These are phyloP conservation scores for Cordylochernes scorpioides DNA, from an alignment of 2,888 invertebrate species.

Conservation along the genomic window DNA sequence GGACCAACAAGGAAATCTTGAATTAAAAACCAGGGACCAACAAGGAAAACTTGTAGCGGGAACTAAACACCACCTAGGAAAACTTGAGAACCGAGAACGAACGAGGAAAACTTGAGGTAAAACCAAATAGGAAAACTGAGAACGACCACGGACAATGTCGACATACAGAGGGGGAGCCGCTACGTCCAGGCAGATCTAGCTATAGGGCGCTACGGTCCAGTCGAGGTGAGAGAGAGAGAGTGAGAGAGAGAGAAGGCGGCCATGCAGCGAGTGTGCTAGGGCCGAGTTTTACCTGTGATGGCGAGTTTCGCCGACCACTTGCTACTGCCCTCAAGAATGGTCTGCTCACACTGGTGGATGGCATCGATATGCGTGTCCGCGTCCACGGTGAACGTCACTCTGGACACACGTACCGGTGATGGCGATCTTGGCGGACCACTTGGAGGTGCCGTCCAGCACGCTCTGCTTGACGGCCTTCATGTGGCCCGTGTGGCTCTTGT, in stretches of 20 bases:
- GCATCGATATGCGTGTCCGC: constrained; percentile 92
- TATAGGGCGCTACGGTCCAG: neutral
- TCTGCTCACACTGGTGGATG: constrained; percentile 86
- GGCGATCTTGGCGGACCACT: constrained; percentile 99
- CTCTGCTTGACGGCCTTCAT: constrained; percentile 96
- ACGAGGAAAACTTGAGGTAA: too few species aligned
- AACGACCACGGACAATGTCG: too few species aligned
- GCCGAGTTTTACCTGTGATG: constrained; percentile 76
- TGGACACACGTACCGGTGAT: constrained; percentile 84
- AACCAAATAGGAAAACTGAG: too few species aligned
- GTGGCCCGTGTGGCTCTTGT: constrained; percentile 73
- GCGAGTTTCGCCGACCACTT: constrained; percentile 99
- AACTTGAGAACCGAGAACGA: too few species aligned
- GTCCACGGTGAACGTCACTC: constrained; percentile 89
- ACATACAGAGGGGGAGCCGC: too few species aligned
- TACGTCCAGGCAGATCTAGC: too few species aligned
- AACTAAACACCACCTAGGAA: too few species aligned
- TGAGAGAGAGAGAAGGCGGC: neutral
- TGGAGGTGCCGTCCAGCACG: constrained; percentile 94
- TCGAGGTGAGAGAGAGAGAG: neutral
- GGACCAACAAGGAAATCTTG: too few species aligned
- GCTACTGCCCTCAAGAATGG: constrained; percentile 93
- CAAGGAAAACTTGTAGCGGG: too few species aligned
- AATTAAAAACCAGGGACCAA: too few species aligned
- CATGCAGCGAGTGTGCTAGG: neutral